These are phyloP conservation scores for Caenorhabditis sp. DNA, from an alignment of 2,888 invertebrate genomes.

Conservation along the genomic window DNA sequence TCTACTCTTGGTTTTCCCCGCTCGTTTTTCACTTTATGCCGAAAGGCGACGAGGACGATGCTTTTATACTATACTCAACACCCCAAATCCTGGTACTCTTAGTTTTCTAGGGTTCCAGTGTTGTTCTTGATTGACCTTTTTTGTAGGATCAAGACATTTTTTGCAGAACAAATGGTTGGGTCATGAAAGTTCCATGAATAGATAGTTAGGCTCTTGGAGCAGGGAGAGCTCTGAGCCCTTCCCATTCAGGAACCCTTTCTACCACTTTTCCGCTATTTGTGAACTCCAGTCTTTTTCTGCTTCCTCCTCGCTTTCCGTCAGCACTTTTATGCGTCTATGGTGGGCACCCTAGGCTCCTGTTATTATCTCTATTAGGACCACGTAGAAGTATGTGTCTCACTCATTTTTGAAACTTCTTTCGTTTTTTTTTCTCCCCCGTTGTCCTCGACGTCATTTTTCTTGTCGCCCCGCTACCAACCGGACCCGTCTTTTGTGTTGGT, in stretches of 20 bases:
- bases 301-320: background rate
- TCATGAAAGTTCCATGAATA: constrained; percentile 31
- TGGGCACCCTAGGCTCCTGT: background rate
- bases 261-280: constrained; percentile 16
- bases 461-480: constrained; percentile 6
- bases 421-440: no score
- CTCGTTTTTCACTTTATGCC: constrained; percentile 15
- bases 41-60: background rate
- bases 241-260: constrained; percentile 27
- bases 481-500: constrained; percentile 26
- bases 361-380: constrained; percentile 40
- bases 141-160: background rate
- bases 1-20: background rate
- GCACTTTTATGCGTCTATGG: constrained; percentile 15
- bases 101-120: background rate
- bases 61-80: constrained; percentile 32
- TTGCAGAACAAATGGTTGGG: constrained; percentile 11
- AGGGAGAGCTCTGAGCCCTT: constrained; percentile 11
- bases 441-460: constrained; percentile 36
- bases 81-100: constrained; percentile 21
- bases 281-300: constrained; percentile 12
- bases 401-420: constrained; percentile 17
- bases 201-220: constrained; percentile 23
- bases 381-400: background rate
- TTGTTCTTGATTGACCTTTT: constrained; percentile 14